A percentile compares a stretch with the other conserved stretches of the same genome.
These are phyloP conservation scores for Turnix velox DNA, from an alignment of 2,113 vertebrate genomes.

Conservation along the genomic window DNA sequence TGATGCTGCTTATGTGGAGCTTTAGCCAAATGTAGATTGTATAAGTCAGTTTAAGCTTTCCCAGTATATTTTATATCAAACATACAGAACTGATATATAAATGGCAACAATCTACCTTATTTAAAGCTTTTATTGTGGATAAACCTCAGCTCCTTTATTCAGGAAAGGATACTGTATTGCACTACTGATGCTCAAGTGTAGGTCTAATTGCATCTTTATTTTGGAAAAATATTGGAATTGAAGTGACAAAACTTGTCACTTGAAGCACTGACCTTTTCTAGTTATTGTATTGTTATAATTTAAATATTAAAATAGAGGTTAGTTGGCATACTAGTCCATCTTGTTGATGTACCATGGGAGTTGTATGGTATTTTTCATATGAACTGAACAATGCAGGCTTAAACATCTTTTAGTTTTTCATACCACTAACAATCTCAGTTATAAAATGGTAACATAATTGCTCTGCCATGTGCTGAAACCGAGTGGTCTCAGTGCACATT, in stretches of 20 bases:
- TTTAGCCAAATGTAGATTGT: conserved; percentile 75
- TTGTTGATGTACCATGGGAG: conserved; percentile 63
- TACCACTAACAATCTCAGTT: conserved; percentile 1
- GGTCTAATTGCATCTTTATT: conserved; percentile 71
- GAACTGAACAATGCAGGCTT: conserved; percentile 18
- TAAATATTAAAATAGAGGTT: conserved; percentile 76
- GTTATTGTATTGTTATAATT: conserved; percentile 74
- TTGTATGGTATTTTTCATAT: conserved; percentile 36
- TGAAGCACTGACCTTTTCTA: conserved; percentile 75
- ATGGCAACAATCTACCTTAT: conserved; percentile 73
- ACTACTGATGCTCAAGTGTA: conserved; percentile 73
- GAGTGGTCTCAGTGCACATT: neutral
- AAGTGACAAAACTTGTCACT: conserved; percentile 63
- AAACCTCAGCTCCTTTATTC: conserved; percentile 73
- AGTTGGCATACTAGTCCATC: conserved; percentile 63
- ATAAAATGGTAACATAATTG: neutral
- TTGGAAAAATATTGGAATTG: conserved; percentile 67
- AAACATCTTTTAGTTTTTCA: neutral
- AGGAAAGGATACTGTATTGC: conserved; percentile 74
- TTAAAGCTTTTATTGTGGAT: conserved; percentile 76
- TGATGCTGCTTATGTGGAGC: conserved; percentile 74
- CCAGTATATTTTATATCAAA: conserved; percentile 72
- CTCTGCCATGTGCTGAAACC: neutral
- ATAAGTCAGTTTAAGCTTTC: conserved; percentile 72
- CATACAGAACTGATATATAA: conserved; percentile 65